Percentiles rank a stretch among this genome's conserved stretches.
phyloP scores from a whole-genome alignment of 2,888 invertebrate species.

The Nasonia oneida region DNA sequence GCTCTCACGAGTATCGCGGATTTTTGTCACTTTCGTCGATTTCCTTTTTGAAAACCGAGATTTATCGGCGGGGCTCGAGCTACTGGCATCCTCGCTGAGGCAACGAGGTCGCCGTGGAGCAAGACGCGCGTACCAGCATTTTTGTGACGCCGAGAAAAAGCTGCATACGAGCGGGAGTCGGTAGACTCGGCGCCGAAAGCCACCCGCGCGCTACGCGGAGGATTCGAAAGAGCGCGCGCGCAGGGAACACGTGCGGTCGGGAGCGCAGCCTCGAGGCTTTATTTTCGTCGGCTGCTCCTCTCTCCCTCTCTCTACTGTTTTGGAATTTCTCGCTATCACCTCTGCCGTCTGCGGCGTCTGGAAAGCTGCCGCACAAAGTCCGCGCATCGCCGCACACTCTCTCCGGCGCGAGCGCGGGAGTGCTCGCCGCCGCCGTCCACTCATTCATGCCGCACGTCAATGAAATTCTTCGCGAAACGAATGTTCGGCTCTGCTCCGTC shows the following conservation, averaged over 20 bases:
- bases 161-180: no score
- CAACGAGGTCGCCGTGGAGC: no score
- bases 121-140: neutral
- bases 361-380: neutral
- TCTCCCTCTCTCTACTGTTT: neutral
- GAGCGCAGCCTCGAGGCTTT: conserved; percentile 29
- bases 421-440: neutral
- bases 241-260: neutral
- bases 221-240: neutral
- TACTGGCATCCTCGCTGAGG: no score
- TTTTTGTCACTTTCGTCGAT: neutral
- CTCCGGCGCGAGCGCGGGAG: no score
- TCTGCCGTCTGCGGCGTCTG: neutral
- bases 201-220: no score
- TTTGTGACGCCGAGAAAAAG: no score
- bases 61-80: no score
- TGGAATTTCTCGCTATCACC: conserved; percentile 27
- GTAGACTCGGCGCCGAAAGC: no score
- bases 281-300: conserved; percentile 19
- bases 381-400: neutral
- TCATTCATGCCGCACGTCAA: conserved; percentile 51
- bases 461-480: conserved; percentile 36
- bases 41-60: neutral
- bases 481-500: neutral
- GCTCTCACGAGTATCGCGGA: no score